Percentiles rank a stretch among this genome's conserved stretches.
phyloP scores from a whole-genome alignment of 2,797 vertebrate species.

The Acomys russatus region DNA sequence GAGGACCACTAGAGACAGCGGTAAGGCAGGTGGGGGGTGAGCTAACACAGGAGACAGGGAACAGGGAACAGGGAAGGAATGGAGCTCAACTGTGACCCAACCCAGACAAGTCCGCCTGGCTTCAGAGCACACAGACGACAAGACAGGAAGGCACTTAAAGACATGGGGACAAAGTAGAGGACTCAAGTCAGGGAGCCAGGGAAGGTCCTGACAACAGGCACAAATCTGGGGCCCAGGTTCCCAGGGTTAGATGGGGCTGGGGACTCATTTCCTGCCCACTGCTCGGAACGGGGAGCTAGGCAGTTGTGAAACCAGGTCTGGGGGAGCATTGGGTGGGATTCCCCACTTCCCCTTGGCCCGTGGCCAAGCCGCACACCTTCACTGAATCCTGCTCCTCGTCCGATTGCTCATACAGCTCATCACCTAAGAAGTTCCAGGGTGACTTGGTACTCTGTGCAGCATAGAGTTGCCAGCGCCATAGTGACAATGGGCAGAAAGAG shows the following conservation, averaged over 20 bases:
- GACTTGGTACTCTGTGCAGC: conserved; percentile 96
- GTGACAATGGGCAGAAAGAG: conserved; percentile 94
- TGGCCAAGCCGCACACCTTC: conserved; percentile 89
- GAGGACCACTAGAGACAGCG: neutral
- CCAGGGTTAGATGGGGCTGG: neutral
- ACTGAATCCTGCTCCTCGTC: conserved; percentile 98
- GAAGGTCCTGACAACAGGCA: too few relatives aligned
- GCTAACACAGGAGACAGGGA: too few relatives aligned
- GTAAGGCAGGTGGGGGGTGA: accelerated
- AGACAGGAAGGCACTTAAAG: neutral
- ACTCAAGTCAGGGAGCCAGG: neutral
- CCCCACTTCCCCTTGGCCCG: conserved; percentile 8
- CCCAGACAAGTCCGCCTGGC: neutral
- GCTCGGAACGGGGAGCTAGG: neutral
- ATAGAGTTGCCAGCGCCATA: conserved; percentile 99
- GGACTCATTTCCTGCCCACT: neutral
- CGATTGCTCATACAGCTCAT: conserved; percentile 97
- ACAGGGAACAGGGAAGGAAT: neutral
- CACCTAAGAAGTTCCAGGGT: conserved; percentile 96
- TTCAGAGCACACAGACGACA: neutral
- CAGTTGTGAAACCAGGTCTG: neutral
- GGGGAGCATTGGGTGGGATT: neutral
- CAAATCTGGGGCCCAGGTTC: neutral
- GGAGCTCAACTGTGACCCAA: neutral
- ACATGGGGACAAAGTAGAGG: neutral